Conservation (phyloP, 2,797 vertebrate species). For the Sebastes nivosus region DNA sequence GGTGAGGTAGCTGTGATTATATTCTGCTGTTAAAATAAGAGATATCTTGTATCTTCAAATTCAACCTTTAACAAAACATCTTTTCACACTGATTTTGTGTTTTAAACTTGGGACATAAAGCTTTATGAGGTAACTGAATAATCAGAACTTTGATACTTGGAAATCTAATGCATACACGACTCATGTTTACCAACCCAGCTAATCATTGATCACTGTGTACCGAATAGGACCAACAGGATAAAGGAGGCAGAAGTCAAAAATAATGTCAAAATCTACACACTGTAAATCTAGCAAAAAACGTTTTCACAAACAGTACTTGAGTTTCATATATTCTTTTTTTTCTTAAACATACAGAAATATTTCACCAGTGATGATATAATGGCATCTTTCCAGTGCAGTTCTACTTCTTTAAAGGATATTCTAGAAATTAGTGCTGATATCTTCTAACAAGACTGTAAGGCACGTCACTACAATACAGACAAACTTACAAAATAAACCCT, state of each 20-base stretch:
- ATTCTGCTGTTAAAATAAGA: not conserved
- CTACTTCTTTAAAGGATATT: not conserved
- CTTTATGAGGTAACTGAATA: not conserved
- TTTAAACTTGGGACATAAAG: not conserved
- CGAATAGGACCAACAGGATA: not conserved
- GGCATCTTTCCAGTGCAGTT: not conserved
- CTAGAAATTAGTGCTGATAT: not conserved
- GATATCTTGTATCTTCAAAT: not conserved
- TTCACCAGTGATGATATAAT: not conserved
- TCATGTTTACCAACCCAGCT: not conserved
- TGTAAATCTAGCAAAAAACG: not conserved
- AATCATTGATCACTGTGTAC: not conserved
- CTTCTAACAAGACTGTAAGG: not conserved
- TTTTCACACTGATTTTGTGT: not conserved
- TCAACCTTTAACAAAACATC: not conserved
- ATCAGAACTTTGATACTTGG: not conserved
- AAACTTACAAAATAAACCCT: not conserved
- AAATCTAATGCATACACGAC: not conserved
- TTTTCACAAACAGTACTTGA: not conserved
- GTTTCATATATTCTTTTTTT: not conserved
- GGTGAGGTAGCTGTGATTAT: not conserved
- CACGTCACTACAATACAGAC: not conserved
- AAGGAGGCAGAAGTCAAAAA: not conserved
- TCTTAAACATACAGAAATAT: not conserved
- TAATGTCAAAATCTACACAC: not conserved